Percentiles rank a stretch among this genome's conserved stretches.
Conservation (phyloP, 1,140 invertebrate species). For the Meloidogyne exigua region DNA sequence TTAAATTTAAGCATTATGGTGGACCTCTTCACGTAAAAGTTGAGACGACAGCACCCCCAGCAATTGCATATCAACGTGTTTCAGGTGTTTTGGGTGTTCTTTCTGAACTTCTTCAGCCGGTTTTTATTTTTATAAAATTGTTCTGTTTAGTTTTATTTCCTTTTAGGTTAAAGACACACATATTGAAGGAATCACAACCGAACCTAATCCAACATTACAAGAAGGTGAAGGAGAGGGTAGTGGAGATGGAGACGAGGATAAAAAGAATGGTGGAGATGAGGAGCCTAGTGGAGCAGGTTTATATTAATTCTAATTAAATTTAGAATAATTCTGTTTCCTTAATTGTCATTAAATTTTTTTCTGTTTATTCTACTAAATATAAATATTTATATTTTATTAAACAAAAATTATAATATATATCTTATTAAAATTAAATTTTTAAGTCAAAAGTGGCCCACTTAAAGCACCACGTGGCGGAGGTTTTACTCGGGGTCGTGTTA, state of each 20-base stretch:
- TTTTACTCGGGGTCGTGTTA: neutral
- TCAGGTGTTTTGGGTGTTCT: constrained; percentile 66
- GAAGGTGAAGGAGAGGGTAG: constrained; percentile 30
- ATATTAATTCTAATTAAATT: constrained; percentile 5
- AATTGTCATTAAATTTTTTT: too few relatives aligned
- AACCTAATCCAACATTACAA: constrained; percentile 20
- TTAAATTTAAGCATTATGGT: constrained; percentile 73
- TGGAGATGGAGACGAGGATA: constrained; percentile 20
- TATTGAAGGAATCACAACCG: constrained; percentile 45
- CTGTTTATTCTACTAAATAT: too few relatives aligned
- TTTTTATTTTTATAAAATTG: constrained; percentile 19
- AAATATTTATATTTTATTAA: too few relatives aligned
- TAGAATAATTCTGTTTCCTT: too few relatives aligned
- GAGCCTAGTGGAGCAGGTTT: neutral
- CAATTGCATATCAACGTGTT: constrained; percentile 85
- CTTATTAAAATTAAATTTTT: neutral
- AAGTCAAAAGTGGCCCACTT: neutral
- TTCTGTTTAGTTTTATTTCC: constrained; percentile 4
- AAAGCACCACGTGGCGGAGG: neutral
- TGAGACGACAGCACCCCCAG: constrained; percentile 80
- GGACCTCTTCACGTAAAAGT: constrained; percentile 92
- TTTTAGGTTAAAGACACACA: constrained; percentile 51
- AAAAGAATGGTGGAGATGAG: constrained; percentile 17
- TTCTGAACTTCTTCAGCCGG: constrained; percentile 44
- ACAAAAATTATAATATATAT: too few relatives aligned